Percentiles rank a stretch among this genome's conserved stretches.
Conservation (phyloP, 2,888 invertebrate genomes). For the Trichopria drosophilae region DNA sequence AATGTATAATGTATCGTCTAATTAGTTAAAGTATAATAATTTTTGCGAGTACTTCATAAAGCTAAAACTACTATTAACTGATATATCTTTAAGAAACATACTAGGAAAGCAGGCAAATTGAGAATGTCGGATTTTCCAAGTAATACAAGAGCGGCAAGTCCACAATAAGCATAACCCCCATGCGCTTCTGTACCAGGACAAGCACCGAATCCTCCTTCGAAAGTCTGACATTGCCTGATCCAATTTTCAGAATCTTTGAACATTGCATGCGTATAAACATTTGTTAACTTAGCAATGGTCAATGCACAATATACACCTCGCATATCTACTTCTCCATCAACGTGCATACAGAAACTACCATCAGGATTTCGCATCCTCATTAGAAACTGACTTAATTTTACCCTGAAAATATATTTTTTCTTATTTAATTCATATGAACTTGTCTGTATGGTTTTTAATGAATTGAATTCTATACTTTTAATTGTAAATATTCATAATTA, state of each 20-base stretch:
- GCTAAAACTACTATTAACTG: not conserved
- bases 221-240: conserved; percentile 94
- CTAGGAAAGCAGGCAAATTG: conserved; percentile 74
- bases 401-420: conserved; percentile 56
- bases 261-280: conserved; percentile 74
- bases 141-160: conserved; percentile 84
- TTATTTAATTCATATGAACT: conserved; percentile 7
- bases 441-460: not conserved
- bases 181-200: conserved; percentile 95
- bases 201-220: conserved; percentile 98
- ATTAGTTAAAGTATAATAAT: not conserved
- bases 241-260: conserved; percentile 88
- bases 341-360: conserved; percentile 91
- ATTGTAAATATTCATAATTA: conserved; percentile 8
- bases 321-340: conserved; percentile 90
- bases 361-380: conserved; percentile 76
- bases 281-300: conserved; percentile 84
- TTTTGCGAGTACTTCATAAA: conserved; percentile 7
- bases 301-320: conserved; percentile 97
- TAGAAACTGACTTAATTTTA: conserved; percentile 76
- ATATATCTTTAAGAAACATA: conserved; percentile 46
- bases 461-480: conserved; percentile 29
- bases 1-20: conserved; percentile 23
- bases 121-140: conserved; percentile 76
- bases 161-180: conserved; percentile 99